Evolutionary conservation across 2,888 invertebrate genomes (phyloP).

Genomic region (Apoderus coryli): DNA sequence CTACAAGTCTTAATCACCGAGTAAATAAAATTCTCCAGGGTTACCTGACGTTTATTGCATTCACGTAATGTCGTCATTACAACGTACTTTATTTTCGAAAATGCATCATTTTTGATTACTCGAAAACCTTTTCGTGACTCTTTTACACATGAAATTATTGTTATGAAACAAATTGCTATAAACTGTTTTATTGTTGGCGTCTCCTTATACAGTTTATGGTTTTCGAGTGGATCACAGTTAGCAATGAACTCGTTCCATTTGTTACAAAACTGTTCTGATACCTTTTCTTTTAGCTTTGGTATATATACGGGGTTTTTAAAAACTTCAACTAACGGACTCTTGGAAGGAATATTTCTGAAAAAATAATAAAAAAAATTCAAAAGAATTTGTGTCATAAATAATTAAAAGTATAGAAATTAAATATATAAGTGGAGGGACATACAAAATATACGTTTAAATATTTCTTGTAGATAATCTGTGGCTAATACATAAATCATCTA

Average conservation of each 20-base stretch:
- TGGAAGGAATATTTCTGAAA: conserved; percentile 19
- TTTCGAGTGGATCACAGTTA: conserved; percentile 62
- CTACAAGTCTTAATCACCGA: conserved; percentile 32
- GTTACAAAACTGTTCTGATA: conserved; percentile 54
- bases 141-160: conserved; percentile 45
- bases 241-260: conserved; percentile 70
- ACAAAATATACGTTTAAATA: too few species aligned
- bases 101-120: conserved; percentile 32
- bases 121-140: conserved; percentile 43
- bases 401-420: too few species aligned
- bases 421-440: too few species aligned
- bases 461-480: too few species aligned
- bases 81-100: conserved; percentile 35
- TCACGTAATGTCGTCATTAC: conserved; percentile 27
- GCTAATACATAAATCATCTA: too few species aligned
- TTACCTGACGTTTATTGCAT: conserved; percentile 25
- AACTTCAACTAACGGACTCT: conserved; percentile 39
- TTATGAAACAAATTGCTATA: conserved; percentile 47
- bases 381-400: too few species aligned
- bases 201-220: conserved; percentile 47
- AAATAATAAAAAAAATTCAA: too few species aligned
- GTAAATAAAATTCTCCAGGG: conserved; percentile 23
- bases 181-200: conserved; percentile 45
- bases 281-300: conserved; percentile 48
- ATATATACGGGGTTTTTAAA: conserved; percentile 47